A percentile compares a stretch with the other conserved stretches of the same genome.
phyloP scores from a whole-genome alignment of 2,797 vertebrate species.

The Gobio occitaniae region DNA sequence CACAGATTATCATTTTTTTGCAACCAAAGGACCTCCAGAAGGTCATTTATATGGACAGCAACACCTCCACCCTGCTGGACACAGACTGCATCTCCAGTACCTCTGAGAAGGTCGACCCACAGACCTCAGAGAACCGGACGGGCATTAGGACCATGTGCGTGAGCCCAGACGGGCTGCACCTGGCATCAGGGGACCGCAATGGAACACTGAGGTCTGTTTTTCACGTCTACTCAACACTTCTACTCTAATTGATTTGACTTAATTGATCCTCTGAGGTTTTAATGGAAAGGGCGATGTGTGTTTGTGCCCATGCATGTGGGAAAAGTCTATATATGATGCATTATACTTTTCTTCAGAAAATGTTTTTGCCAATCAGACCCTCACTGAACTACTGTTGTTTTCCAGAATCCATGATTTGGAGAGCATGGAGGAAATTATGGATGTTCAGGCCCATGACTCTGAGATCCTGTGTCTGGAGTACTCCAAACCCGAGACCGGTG shows the following conservation, averaged over 20 bases:
- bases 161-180: constrained; percentile 90
- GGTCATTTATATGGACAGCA: constrained; percentile 92
- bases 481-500: constrained; percentile 94
- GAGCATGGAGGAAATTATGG: constrained; percentile 89
- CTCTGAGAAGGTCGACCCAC: constrained; percentile 83
- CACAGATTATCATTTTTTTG: background rate
- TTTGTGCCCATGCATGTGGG: constrained; percentile 9
- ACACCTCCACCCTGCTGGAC: constrained; percentile 85
- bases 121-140: constrained; percentile 79
- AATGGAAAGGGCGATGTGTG: constrained; percentile 31
- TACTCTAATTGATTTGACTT: constrained; percentile 49
- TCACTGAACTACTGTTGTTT: constrained; percentile 23
- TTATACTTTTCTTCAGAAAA: background rate
- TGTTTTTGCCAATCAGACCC: background rate
- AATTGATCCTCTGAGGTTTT: constrained; percentile 48
- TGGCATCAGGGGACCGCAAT: constrained; percentile 93
- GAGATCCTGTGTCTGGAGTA: constrained; percentile 97
- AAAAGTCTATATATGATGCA: background rate
- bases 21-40: constrained; percentile 89
- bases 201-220: constrained; percentile 87
- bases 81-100: constrained; percentile 80
- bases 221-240: constrained; percentile 29
- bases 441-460: constrained; percentile 96
- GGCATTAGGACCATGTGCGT: constrained; percentile 91
- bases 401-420: constrained; percentile 90